Evolutionary conservation across 2,797 vertebrate genomes (phyloP).

Genomic region (Monodelphis domestica): DNA sequence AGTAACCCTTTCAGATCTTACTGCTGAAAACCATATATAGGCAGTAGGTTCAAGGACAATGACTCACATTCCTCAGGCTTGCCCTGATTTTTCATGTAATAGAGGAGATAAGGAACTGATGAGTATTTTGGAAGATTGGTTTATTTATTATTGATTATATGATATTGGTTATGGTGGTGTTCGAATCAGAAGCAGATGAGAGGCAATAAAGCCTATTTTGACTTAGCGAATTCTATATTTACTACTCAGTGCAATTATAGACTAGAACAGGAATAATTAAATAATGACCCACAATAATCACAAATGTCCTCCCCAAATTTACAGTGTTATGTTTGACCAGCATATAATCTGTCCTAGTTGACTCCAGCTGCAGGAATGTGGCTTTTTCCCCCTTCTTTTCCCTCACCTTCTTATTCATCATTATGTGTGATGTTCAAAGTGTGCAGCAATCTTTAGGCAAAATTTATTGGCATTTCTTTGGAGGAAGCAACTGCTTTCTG

Average conservation of each 20-base stretch:
- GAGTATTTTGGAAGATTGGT: slow-evolving; percentile 44
- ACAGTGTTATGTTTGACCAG: not conserved
- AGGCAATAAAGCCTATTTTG: not conserved
- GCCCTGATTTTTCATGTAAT: slow-evolving; percentile 47
- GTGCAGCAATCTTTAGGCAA: not conserved
- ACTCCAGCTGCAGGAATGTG: not conserved
- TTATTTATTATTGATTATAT: too few relatives aligned
- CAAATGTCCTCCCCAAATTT: not conserved
- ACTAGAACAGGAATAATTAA: not conserved
- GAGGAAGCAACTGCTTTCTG: not conserved
- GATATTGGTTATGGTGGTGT: too few relatives aligned
- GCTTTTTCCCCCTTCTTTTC: not conserved
- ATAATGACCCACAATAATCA: not conserved
- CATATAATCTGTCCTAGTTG: not conserved
- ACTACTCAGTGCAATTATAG: not conserved
- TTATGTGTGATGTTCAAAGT: not conserved
- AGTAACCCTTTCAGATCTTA: slow-evolving; percentile 78
- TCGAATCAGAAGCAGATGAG: slow-evolving; percentile 29
- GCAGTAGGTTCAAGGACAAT: slow-evolving; percentile 30
- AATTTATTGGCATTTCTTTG: not conserved
- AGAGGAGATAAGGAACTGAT: not conserved
- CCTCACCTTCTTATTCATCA: not conserved
- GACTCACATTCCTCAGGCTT: slow-evolving; percentile 39
- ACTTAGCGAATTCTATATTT: not conserved
- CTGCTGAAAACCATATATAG: slow-evolving; percentile 44